Percentiles rank a stretch among this genome's conserved stretches.
These are phyloP conservation scores for Autographa gamma DNA, from an alignment of 2,888 invertebrate genomes.

Conservation along the genomic window DNA sequence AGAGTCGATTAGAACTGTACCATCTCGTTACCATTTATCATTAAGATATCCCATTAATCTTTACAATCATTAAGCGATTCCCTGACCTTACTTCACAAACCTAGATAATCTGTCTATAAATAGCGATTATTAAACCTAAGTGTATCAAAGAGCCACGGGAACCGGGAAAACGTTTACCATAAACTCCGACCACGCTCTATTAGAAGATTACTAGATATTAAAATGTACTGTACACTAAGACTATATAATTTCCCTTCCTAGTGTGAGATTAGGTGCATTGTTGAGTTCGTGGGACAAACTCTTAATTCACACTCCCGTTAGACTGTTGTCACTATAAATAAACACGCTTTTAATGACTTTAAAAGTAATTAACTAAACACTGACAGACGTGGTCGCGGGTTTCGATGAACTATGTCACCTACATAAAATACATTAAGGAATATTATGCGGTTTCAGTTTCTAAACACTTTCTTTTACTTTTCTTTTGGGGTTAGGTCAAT, in stretches of 20 bases:
- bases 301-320: slow-evolving; percentile 65
- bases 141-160: slow-evolving; percentile 20
- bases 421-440: slow-evolving; percentile 20
- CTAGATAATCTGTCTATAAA: slow-evolving; percentile 2
- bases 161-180: slow-evolving; percentile 22
- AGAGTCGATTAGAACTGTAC: background rate
- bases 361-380: slow-evolving; percentile 36
- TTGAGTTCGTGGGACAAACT: slow-evolving; percentile 68
- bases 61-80: background rate
- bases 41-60: slow-evolving; percentile 4
- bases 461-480: slow-evolving; percentile 50
- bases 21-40: background rate
- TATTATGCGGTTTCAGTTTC: slow-evolving; percentile 44
- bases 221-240: slow-evolving; percentile 58
- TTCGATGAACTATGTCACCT: slow-evolving; percentile 48
- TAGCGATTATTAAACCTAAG: slow-evolving; percentile 19
- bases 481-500: slow-evolving; percentile 40
- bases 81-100: background rate
- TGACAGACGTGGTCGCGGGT: slow-evolving; percentile 27
- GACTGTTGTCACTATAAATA: slow-evolving; percentile 53
- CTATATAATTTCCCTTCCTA: slow-evolving; percentile 49
- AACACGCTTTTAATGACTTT: slow-evolving; percentile 26
- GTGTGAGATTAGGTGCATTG: slow-evolving; percentile 70
- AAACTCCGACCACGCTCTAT: slow-evolving; percentile 36
- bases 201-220: slow-evolving; percentile 58